Conservation (phyloP, 2,113 vertebrate genomes). For the Salvelinus fontinalis region DNA sequence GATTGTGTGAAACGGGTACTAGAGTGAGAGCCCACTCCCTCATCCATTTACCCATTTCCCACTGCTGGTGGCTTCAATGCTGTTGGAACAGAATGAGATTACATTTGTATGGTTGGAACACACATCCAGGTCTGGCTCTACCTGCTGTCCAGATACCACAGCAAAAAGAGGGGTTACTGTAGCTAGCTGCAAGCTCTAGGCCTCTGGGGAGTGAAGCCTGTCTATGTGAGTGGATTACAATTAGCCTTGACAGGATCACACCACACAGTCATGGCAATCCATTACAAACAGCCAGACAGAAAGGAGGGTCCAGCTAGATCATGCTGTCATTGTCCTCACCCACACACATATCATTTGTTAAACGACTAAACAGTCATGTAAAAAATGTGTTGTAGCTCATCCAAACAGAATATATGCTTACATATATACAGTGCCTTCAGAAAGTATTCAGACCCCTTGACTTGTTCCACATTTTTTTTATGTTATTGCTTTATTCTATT, state of each 20-base stretch:
- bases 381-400: no score
- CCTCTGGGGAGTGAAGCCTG: slow-evolving; percentile 21
- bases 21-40: slow-evolving; percentile 31
- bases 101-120: slow-evolving; percentile 17
- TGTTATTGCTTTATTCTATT: no score
- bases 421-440: no score
- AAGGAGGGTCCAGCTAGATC: neutral
- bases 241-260: slow-evolving; percentile 1
- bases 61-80: slow-evolving; percentile 27
- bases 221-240: slow-evolving; percentile 31
- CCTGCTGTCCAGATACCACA: slow-evolving; percentile 11
- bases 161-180: slow-evolving; percentile 35
- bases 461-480: no score
- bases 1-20: neutral
- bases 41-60: slow-evolving; percentile 25
- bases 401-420: no score
- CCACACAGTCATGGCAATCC: neutral
- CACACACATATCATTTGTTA: neutral
- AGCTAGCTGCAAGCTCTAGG: slow-evolving; percentile 6
- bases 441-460: no score
- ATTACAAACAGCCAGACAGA: no score
- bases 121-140: slow-evolving; percentile 8
- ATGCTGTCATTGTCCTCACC: neutral
- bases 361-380: no score
- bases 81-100: neutral